Percentiles rank a stretch among this genome's conserved stretches.
Conservation (phyloP, 2,888 invertebrate genomes). For the Nasonovia ribisnigri region DNA sequence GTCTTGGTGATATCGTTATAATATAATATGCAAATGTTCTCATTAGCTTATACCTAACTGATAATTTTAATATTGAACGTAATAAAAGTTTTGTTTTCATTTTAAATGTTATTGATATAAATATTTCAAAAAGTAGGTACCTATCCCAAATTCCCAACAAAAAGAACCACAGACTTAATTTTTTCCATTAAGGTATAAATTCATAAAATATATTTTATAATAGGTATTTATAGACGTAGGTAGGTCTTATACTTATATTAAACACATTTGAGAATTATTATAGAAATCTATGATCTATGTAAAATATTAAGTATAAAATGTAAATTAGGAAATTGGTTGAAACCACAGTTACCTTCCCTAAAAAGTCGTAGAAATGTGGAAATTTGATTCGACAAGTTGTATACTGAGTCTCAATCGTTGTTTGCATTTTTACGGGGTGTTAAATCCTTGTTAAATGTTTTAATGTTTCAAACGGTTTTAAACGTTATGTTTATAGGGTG, state of each 20-base stretch:
- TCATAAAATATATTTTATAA: background rate
- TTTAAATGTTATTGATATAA: background rate
- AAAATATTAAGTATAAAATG: background rate
- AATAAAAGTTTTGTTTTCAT: background rate
- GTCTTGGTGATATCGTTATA: background rate
- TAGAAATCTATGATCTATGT: background rate
- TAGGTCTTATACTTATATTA: background rate
- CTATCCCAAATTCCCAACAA: background rate
- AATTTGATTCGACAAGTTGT: background rate
- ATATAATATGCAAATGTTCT: background rate
- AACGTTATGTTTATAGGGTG: background rate
- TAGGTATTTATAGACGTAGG: background rate
- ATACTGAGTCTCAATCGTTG: background rate
- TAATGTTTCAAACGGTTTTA: background rate
- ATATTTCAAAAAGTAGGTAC: background rate
- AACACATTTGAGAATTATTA: background rate
- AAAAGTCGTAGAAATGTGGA: too few relatives aligned
- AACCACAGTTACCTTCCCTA: too few relatives aligned
- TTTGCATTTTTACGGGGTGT: background rate
- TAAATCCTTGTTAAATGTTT: background rate
- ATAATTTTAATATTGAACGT: background rate
- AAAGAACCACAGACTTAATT: background rate
- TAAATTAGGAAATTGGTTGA: background rate
- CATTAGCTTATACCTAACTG: background rate
- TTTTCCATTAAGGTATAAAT: background rate